Evolutionary conservation across 2,888 invertebrate genomes (phyloP), one percentile per base, ranked within the genome.

Genomic region (Latrodectus hesperus): DNA sequence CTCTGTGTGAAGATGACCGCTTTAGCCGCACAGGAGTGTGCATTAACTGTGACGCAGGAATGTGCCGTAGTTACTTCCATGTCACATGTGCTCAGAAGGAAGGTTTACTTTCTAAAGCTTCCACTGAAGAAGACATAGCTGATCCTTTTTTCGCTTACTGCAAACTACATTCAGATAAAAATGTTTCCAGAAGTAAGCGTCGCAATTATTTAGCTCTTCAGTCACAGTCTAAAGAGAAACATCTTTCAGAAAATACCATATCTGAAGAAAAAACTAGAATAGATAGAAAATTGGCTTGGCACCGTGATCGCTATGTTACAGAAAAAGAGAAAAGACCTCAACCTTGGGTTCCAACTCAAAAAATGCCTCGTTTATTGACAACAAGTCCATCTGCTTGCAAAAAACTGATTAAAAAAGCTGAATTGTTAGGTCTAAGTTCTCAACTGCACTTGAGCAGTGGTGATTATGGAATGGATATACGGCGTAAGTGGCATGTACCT

Each of bases 131-230:
- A 90, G 90, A 93, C 78, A 92, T 93, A 64, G 98, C 98, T 0
- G 99, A 99, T 93, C 99, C 99, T 0, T 99, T 98, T 92, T 99
- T 97, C 92, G 99, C 98, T 0, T 98, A 99, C 92, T 99, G 99
- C 92, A 96, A 96, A 92, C 94, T 98, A 73, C 99, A 99, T 92
- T 98, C 98, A 0, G 98, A 99, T 91, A 98, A 98, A 92, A 94
- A 95, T 8, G 94, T 96, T 88, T 95, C 97, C 65, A 95, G 93
- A 91, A 91, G 91, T 22, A 92, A 92, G 89, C 89, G 92, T 91
- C 94, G 96, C 8, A 98, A 97, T 92, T 98, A 96, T 94, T 94
- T 98, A 88, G 96, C 97, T 0, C 93, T 98, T 81, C 96, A 97
- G 91, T 94, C 97, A 90, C 94, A 97, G 89, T 95, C 96, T 16